These are phyloP conservation scores for Branchellion lobata DNA, from an alignment of 2,888 invertebrate species.

Conservation along the genomic window DNA sequence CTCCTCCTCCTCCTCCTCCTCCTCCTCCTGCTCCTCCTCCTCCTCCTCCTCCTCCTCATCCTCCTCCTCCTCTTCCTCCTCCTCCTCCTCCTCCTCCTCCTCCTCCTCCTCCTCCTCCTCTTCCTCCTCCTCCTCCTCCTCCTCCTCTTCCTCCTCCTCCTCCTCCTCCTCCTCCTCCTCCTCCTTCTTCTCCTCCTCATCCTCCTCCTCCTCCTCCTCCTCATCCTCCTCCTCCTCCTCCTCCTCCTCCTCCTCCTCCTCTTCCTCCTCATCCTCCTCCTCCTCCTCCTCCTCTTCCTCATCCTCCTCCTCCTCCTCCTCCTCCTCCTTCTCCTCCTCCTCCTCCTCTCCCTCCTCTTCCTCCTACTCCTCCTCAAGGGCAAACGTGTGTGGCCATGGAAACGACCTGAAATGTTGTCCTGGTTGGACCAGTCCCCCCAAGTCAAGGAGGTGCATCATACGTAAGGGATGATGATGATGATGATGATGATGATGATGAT, in stretches of 20 bases:
- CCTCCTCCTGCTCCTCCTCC: neutral
- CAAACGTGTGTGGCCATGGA: conserved; percentile 77
- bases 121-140: neutral
- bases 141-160: neutral
- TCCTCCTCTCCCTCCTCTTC: neutral
- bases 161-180: neutral
- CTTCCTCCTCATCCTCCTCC: too few relatives aligned
- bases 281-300: too few relatives aligned
- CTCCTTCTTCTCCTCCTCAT: conserved; percentile 7
- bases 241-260: too few relatives aligned
- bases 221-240: too few relatives aligned
- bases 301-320: too few relatives aligned
- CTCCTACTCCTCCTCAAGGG: conserved; percentile 68
- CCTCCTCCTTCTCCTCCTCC: neutral
- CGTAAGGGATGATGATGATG: conserved; percentile 67
- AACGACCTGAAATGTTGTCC: conserved; percentile 79
- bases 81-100: conserved; percentile 7
- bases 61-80: conserved; percentile 5
- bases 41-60: too few relatives aligned
- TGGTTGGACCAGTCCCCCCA: conserved; percentile 77
- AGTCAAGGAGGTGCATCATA: conserved; percentile 75
- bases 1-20: conserved; percentile 11
- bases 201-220: too few relatives aligned
- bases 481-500: conserved; percentile 19
- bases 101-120: conserved; percentile 2